Evolutionary conservation across 1,140 invertebrate genomes (phyloP).

Genomic region (Diploscapter pachys): DNA sequence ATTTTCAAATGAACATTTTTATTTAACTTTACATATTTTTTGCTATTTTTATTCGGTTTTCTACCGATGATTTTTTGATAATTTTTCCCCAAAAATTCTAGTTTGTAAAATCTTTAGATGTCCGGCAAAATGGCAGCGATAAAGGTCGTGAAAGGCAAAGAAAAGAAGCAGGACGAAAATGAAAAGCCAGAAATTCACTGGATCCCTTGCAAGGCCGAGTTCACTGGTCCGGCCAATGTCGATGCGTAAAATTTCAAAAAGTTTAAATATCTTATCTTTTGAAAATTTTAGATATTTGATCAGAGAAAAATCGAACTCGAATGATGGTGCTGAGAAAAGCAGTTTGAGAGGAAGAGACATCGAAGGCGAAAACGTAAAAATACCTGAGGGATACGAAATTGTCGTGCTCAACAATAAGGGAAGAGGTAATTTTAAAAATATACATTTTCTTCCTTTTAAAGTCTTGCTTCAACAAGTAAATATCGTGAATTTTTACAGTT

Average conservation of each 20-base stretch:
- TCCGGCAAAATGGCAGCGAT: conserved; percentile 7
- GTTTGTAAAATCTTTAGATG: neutral
- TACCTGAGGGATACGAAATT: conserved; percentile 18
- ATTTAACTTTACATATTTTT: neutral
- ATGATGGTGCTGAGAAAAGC: neutral
- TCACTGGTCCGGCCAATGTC: conserved; percentile 24
- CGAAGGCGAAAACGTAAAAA: conserved; percentile 14
- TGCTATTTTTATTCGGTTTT: neutral
- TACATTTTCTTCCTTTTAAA: too few species aligned
- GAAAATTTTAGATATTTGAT: conserved; percentile 23
- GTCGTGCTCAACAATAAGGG: conserved; percentile 9
- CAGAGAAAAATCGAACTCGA: conserved; percentile 8
- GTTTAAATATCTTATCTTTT: neutral
- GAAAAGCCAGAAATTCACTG: conserved; percentile 23
- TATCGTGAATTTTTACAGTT: too few species aligned
- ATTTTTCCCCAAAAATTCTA: neutral
- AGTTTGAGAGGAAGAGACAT: conserved; percentile 22
- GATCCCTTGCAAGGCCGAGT: conserved; percentile 25
- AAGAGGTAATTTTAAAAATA: too few species aligned
- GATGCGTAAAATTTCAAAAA: conserved; percentile 5
- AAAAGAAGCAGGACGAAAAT: neutral
- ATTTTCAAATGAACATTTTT: neutral
- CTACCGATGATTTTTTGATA: neutral
- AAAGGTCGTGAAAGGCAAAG: neutral
- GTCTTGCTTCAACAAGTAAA: too few species aligned